These are phyloP conservation scores for Papilio elwesi DNA, from an alignment of 2,888 invertebrate genomes.

Conservation along the genomic window DNA sequence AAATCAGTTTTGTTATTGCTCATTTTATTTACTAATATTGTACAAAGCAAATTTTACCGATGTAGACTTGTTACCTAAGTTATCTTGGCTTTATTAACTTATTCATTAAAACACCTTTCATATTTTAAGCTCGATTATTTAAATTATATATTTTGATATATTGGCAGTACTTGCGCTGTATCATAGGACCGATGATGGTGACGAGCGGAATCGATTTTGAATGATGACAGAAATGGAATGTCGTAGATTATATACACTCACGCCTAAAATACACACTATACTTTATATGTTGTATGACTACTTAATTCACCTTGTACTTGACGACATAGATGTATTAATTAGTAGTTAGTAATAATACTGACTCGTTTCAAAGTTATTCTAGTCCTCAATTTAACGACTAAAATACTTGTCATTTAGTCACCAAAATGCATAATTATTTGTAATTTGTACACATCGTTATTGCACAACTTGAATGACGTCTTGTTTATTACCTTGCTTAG, in stretches of 20 bases:
- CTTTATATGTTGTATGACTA: constrained; percentile 18
- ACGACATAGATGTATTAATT: constrained; percentile 30
- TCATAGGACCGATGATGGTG: constrained; percentile 1
- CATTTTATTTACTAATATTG: constrained; percentile 18
- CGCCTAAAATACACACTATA: not conserved
- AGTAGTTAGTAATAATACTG: constrained; percentile 27
- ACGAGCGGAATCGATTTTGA: constrained; percentile 1
- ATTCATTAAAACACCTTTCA: not conserved
- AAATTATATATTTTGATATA: constrained; percentile 8
- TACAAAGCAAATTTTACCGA: constrained; percentile 5
- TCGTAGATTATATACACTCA: not conserved
- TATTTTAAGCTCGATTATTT: not conserved
- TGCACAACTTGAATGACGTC: constrained; percentile 66
- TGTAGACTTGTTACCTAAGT: not conserved
- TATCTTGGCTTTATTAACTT: constrained; percentile 14
- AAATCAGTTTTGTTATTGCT: constrained; percentile 1
- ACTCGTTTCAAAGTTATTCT: constrained; percentile 41
- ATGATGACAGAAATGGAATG: not conserved
- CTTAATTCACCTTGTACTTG: constrained; percentile 32
- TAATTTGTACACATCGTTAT: constrained; percentile 73
- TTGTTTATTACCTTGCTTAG: constrained; percentile 36
- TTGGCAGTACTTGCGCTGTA: not conserved
- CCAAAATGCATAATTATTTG: constrained; percentile 63
- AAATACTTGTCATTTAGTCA: constrained; percentile 56
- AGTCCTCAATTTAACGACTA: constrained; percentile 55